Evolutionary conservation across 2,113 vertebrate genomes (phyloP).

Genomic region (Corydoras sp.): DNA sequence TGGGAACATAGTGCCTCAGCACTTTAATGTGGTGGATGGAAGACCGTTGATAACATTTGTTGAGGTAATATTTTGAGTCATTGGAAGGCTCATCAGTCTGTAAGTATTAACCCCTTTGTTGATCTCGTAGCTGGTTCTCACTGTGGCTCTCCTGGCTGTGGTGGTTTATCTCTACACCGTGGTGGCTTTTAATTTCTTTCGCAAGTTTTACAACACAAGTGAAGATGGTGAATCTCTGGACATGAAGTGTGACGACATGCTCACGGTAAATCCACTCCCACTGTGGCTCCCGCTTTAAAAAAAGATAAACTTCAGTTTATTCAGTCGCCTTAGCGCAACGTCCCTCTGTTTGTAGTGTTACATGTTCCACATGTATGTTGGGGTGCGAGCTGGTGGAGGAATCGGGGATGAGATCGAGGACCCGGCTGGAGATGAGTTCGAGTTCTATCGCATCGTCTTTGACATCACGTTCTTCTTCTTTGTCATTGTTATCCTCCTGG

Average conservation of each 20-base stretch:
- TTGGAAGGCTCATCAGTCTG: constrained; percentile 25
- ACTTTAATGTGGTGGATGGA: no score
- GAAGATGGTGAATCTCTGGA: constrained; percentile 79
- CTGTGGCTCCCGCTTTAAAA: not conserved
- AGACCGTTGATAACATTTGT: no score
- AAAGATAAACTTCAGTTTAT: not conserved
- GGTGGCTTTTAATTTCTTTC: constrained; percentile 62
- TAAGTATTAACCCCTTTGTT: constrained; percentile 14
- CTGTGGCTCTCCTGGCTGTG: constrained; percentile 87
- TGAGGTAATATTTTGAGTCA: not conserved
- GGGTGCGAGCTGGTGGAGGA: constrained; percentile 88
- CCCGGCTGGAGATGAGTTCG: constrained; percentile 90
- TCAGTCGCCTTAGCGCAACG: constrained; percentile 3
- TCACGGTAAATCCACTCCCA: constrained; percentile 73
- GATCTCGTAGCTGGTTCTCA: constrained; percentile 75
- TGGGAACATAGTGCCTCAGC: no score
- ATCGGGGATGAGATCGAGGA: constrained; percentile 95
- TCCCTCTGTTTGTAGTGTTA: constrained; percentile 73
- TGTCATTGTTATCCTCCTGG: constrained; percentile 85
- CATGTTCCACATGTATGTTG: constrained; percentile 98
- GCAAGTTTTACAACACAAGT: constrained; percentile 90
- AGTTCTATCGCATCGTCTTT: constrained; percentile 90
- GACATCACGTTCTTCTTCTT: constrained; percentile 72
- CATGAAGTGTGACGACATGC: constrained; percentile 97
- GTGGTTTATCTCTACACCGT: constrained; percentile 48